These are phyloP conservation scores for Rhyacophila evoluta DNA, from an alignment of 2,888 invertebrate genomes.

Conservation along the genomic window DNA sequence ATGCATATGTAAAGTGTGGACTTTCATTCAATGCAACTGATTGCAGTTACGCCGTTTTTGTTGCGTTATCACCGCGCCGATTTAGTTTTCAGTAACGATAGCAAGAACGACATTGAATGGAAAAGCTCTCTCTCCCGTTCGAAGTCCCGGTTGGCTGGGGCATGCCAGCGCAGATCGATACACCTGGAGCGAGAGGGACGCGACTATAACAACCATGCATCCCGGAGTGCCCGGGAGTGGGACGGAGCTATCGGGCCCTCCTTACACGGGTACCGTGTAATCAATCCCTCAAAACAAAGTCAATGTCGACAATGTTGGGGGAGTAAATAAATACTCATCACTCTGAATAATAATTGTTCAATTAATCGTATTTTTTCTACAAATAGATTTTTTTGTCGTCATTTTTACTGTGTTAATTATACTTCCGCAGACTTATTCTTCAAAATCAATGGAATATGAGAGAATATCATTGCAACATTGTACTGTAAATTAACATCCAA, in stretches of 20 bases:
- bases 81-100: background rate
- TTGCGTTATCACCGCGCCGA: background rate
- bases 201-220: constrained; percentile 46
- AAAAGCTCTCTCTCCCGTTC: constrained; percentile 4
- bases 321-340: constrained; percentile 18
- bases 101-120: constrained; percentile 10
- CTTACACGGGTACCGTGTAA: constrained; percentile 36
- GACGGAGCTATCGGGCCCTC: constrained; percentile 37
- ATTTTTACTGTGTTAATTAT: background rate
- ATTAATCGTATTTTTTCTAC: background rate
- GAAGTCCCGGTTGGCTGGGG: constrained; percentile 48
- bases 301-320: constrained; percentile 32
- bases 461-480: background rate
- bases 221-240: background rate
- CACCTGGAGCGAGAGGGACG: constrained; percentile 42
- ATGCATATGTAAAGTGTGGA: no score
- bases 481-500: no score
- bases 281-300: constrained; percentile 45
- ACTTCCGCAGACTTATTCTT: background rate
- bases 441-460: background rate
- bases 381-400: background rate
- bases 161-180: constrained; percentile 47
- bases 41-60: no score
- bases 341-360: background rate
- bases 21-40: no score